Conservation (phyloP, 2,888 invertebrate species). For the Hemistola chrysoprasaria region DNA sequence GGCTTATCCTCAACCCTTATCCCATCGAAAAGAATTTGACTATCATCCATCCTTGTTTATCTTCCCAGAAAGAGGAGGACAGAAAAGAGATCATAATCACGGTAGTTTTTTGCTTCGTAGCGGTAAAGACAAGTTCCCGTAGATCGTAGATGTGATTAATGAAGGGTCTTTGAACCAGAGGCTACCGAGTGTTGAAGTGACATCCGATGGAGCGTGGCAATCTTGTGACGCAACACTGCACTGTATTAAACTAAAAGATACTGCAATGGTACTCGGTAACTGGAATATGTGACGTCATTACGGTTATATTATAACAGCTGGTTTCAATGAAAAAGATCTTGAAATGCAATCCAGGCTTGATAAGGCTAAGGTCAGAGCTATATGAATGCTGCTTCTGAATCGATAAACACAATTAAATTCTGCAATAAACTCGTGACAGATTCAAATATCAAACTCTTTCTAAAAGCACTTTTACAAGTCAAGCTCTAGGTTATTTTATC, state of each 20-base stretch:
- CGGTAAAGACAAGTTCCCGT: conserved; percentile 41
- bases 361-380: too few species aligned
- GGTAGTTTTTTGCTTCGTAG: conserved; percentile 31
- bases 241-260: conserved; percentile 5
- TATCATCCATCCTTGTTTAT: conserved; percentile 20
- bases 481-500: too few species aligned
- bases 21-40: conserved; percentile 13
- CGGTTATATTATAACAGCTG: not conserved
- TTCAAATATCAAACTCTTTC: too few species aligned
- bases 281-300: conserved; percentile 11
- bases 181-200: conserved; percentile 5
- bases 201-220: conserved; percentile 42
- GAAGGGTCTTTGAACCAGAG: conserved; percentile 56
- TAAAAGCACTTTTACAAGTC: too few species aligned
- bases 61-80: conserved; percentile 23
- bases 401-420: too few species aligned
- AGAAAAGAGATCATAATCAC: conserved; percentile 22
- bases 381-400: too few species aligned
- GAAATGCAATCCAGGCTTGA: too few species aligned
- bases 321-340: too few species aligned
- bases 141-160: conserved; percentile 44
- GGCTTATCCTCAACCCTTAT: too few species aligned
- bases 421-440: too few species aligned
- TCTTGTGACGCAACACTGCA: conserved; percentile 12
- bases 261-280: conserved; percentile 1